Evolutionary conservation across 2,113 vertebrate genomes (phyloP), one percentile per base, ranked within the genome.

Genomic region (Anas platyrhynchos): DNA sequence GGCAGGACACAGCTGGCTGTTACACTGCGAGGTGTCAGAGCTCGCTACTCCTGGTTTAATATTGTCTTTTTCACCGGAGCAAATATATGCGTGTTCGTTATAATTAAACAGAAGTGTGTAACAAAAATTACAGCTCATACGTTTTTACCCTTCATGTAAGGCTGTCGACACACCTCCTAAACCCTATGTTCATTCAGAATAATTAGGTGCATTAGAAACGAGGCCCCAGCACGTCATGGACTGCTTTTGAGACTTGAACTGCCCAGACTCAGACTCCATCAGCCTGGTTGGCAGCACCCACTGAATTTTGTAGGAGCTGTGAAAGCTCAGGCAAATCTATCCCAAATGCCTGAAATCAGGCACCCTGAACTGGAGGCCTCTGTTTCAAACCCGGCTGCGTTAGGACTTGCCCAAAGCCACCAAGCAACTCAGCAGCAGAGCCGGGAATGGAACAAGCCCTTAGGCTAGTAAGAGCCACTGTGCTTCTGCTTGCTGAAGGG

Each of bases 21-120:
- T n/a, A 71, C 44, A 44, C 44, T 34, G n/a, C 26, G 29, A 4
- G 13, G 44, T 1, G 0, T 46, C 26, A 36, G 9, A 41, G 29
- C 36, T 43, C 10, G 27, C 66, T 55, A 71, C 56, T 87, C 79
- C 62, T 50, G 29, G 78, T 41, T 68, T 54, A 84, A 54, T 46
- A 34, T 5, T 50, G 16, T 6, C 44, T 71, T 81, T 65, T 50
- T 72, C 65, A 71, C 7, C 43, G 36, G 44, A 59, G 32, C 61
- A 88, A 61, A 25, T 59, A 36, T 48, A n/a, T 36, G 7, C 13
- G 6, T 36, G 29, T 75, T 54, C 12, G 5, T 6, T 61, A 48
- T 1, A 72, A 13, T 23, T 52, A 83, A 38, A 74, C 2, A 63
- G 21, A 84, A 50, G 66, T 0, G 1, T 5, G 5, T 16, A 50